Conservation (phyloP, 1,140 invertebrate genomes). For the Danaus melanippus region DNA sequence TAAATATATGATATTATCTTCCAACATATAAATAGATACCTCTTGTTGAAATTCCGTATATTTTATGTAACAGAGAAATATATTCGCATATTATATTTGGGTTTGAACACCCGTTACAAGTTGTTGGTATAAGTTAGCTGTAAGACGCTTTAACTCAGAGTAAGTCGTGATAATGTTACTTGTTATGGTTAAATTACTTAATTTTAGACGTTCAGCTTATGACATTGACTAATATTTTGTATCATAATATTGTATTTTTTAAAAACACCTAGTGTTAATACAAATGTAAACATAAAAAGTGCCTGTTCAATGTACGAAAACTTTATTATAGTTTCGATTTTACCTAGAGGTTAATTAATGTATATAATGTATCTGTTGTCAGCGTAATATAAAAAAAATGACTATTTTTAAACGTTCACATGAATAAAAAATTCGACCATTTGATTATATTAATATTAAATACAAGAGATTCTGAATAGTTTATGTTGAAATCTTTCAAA, state of each 20-base stretch:
- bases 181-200: constrained; percentile 27
- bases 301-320: constrained; percentile 23
- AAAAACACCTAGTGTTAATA: constrained; percentile 31
- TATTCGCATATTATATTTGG: constrained; percentile 46
- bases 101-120: constrained; percentile 36
- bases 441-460: too few relatives aligned
- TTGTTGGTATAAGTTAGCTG: constrained; percentile 41
- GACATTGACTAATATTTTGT: constrained; percentile 17
- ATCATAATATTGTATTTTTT: constrained; percentile 13
- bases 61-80: constrained; percentile 51
- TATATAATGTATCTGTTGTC: too few relatives aligned
- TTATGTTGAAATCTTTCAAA: background rate
- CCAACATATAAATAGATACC: constrained; percentile 57
- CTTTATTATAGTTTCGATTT: constrained; percentile 2
- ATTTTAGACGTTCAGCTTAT: constrained; percentile 24
- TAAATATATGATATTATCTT: constrained; percentile 29
- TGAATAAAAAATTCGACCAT: too few relatives aligned
- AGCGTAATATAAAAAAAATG: too few relatives aligned
- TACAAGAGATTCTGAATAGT: too few relatives aligned
- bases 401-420: too few relatives aligned
- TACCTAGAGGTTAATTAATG: too few relatives aligned
- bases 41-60: constrained; percentile 65
- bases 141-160: constrained; percentile 63
- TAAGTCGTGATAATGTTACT: constrained; percentile 51
- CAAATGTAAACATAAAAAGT: constrained; percentile 29